Evolutionary conservation across 2,797 vertebrate genomes (phyloP).

Genomic region (Neomorphus geoffroyi): DNA sequence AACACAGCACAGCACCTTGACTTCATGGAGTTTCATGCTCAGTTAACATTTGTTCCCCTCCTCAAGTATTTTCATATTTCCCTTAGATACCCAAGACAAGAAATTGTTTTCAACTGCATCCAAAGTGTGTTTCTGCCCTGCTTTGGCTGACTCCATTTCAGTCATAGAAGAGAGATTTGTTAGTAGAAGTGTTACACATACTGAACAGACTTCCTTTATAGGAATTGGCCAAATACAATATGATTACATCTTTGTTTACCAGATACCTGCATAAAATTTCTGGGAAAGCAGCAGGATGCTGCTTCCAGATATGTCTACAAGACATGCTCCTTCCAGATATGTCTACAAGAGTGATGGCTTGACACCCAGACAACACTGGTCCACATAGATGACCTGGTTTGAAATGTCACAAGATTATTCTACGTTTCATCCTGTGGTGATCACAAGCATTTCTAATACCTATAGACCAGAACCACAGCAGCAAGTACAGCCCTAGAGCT

Average conservation of each 20-base stretch:
- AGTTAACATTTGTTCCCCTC: not conserved
- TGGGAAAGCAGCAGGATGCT: not conserved
- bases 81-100: not conserved
- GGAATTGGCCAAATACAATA: not conserved
- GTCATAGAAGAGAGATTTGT: not conserved
- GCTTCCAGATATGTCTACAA: not conserved
- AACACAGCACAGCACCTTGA: not conserved
- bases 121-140: not conserved
- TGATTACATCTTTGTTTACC: not conserved
- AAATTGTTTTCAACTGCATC: not conserved
- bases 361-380: not conserved
- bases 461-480: not conserved
- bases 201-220: not conserved
- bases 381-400: not conserved
- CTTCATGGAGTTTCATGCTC: not conserved
- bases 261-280: not conserved
- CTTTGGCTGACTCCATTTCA: not conserved
- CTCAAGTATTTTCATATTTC: not conserved
- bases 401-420: not conserved
- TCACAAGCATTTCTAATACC: not conserved
- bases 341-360: rapidly evolving
- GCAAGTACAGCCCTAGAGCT: not conserved
- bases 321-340: not conserved
- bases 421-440: not conserved
- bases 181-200: not conserved